Evolutionary conservation across 1,140 invertebrate genomes (phyloP).

Genomic region (Drosophila rufa): DNA sequence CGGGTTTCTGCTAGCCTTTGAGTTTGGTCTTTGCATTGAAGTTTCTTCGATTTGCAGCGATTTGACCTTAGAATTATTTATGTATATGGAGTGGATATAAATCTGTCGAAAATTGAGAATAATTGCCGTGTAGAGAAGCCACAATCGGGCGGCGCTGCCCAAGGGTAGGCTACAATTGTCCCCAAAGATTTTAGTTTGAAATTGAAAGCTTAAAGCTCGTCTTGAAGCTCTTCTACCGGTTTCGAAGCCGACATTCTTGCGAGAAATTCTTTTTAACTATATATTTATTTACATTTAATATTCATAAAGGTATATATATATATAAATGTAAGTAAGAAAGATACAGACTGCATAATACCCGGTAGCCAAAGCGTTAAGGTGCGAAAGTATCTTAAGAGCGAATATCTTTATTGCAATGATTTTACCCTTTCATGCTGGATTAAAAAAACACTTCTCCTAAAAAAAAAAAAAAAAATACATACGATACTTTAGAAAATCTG

Average conservation of each 20-base stretch:
- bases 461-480: too few relatives aligned
- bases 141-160: neutral
- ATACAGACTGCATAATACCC: too few relatives aligned
- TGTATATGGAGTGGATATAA: slow-evolving; percentile 28
- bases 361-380: too few relatives aligned
- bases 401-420: too few relatives aligned
- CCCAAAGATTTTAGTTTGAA: neutral
- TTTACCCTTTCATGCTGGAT: too few relatives aligned
- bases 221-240: slow-evolving; percentile 14
- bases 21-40: slow-evolving; percentile 3
- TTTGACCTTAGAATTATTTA: slow-evolving; percentile 40
- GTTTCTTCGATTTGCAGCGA: slow-evolving; percentile 35
- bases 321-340: too few relatives aligned
- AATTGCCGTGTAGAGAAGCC: slow-evolving; percentile 11
- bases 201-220: slow-evolving; percentile 16
- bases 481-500: too few relatives aligned
- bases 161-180: slow-evolving; percentile 16
- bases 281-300: neutral
- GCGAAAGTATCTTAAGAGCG: too few relatives aligned
- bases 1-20: neutral
- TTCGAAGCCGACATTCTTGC: neutral
- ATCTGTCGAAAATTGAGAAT: slow-evolving; percentile 48
- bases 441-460: too few relatives aligned
- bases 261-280: neutral
- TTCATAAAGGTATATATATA: too few relatives aligned